Base-by-base conservation (phyloP, 1,140 invertebrate species). In the Bacillus rossius region DNA sequence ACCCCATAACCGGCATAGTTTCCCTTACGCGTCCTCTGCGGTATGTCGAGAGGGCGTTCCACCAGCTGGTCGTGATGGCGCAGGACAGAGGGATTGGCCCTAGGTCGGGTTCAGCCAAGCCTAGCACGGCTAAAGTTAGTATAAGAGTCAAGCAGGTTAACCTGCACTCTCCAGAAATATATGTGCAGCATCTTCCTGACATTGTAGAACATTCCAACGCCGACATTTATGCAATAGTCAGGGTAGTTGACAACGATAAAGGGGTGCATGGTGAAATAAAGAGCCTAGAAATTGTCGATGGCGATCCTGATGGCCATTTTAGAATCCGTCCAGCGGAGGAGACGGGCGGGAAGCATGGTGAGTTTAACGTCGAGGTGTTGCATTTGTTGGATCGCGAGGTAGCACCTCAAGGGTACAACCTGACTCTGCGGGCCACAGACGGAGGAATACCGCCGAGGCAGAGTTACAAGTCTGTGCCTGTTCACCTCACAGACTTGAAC, bases 1-100 rank as follows among this genome's bases (percentile, higher is more conserved):
- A 98, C 76, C 93, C 94, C 10, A 92, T 93, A 25, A 91, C 85
- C 13, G 96, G 95, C 2, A 83, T 93, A 8, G 83, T 98, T 38
- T 88, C 89, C 2, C 78, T 96, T 7, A 91, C 92, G 1, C 82
- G 90, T 65, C 85, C 86, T 16, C 77, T 96, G 26, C 80, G 82
- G 55, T 88, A 84, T 64, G 76, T 81, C 17, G 87, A 91, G 41
- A 78, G 77, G 45, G 76, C 84, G 0, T 74, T 81, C 41, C 86
- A 93, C 71, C 83, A 89, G 59, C 72, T 97, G 19, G 83, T 81
- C 3, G 89, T 97, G 2, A 65, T 90, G 48, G 94, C 91, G 0
- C 82, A 86, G 64, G 94, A 97, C 68, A 80, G 94, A 10, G 93
- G 91, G 0, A 81, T 84, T 0, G 72, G 84, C 10, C 80, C 82